Conservation (phyloP, 2,888 invertebrate genomes). For the Acanthosepion esculentum region DNA sequence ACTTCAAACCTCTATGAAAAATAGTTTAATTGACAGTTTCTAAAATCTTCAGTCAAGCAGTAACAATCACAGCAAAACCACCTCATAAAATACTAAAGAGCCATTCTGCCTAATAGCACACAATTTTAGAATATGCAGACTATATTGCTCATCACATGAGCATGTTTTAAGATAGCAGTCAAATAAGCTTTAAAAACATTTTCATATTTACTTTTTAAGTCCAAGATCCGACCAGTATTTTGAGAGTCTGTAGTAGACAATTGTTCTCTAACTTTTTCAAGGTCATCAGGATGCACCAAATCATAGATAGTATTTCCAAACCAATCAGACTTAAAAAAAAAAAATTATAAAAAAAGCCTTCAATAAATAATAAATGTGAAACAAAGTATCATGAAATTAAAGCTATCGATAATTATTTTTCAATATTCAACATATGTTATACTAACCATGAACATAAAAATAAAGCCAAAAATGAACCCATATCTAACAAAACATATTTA, state of each 20-base stretch:
- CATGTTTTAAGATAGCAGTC: neutral
- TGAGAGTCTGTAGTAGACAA: slow-evolving; percentile 96
- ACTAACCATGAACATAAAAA: neutral
- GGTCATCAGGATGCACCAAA: slow-evolving; percentile 97
- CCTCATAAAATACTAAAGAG: too few species aligned
- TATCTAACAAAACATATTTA: neutral
- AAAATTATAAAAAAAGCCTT: neutral
- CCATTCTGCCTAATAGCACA: too few species aligned
- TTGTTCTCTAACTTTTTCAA: slow-evolving; percentile 95
- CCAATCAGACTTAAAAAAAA: slow-evolving; percentile 87
- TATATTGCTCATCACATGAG: too few species aligned
- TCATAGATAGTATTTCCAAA: slow-evolving; percentile 95
- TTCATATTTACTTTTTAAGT: slow-evolving; percentile 85
- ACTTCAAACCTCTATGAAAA: too few species aligned
- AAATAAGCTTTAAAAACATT: neutral
- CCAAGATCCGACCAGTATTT: slow-evolving; percentile 92
- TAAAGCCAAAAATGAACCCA: neutral
- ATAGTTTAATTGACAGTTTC: too few species aligned
- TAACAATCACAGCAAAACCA: too few species aligned
- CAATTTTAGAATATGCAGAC: too few species aligned
- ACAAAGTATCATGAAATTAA: neutral
- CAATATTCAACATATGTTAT: neutral
- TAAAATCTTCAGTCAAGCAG: too few species aligned
- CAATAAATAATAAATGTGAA: neutral
- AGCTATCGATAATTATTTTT: neutral